Percentiles rank a stretch among this genome's conserved stretches.
phyloP scores from a whole-genome alignment of 2,113 vertebrate genomes.

The Calyptommatus sinebrachiatus region DNA sequence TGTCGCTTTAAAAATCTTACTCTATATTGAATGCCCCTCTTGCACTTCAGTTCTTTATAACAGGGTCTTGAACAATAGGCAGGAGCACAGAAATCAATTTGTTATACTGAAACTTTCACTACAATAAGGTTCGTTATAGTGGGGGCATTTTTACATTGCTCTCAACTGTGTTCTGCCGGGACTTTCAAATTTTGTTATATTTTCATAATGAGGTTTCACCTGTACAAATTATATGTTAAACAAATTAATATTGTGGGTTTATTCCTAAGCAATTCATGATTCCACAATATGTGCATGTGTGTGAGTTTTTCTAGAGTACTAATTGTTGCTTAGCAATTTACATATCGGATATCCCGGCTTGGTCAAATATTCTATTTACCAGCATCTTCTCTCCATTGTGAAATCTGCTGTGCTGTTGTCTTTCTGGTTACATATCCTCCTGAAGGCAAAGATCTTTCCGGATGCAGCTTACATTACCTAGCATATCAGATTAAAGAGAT shows the following conservation, averaged over 20 bases:
- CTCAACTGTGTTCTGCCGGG: no score
- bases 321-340: conserved; percentile 8
- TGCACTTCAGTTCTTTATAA: no score
- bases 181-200: no score
- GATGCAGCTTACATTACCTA: background rate
- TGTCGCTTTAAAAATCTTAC: no score
- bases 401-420: background rate
- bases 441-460: background rate
- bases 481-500: background rate
- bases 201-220: no score
- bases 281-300: background rate
- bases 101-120: no score
- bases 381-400: background rate
- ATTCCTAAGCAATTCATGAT: background rate
- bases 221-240: background rate
- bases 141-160: no score
- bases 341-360: background rate
- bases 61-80: no score
- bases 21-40: no score
- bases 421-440: background rate
- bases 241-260: background rate
- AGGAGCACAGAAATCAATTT: no score
- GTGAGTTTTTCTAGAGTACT: background rate
- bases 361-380: background rate
- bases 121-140: no score